These are phyloP conservation scores for Anarsia innoxiella DNA, from an alignment of 2,888 invertebrate genomes.

Conservation along the genomic window DNA sequence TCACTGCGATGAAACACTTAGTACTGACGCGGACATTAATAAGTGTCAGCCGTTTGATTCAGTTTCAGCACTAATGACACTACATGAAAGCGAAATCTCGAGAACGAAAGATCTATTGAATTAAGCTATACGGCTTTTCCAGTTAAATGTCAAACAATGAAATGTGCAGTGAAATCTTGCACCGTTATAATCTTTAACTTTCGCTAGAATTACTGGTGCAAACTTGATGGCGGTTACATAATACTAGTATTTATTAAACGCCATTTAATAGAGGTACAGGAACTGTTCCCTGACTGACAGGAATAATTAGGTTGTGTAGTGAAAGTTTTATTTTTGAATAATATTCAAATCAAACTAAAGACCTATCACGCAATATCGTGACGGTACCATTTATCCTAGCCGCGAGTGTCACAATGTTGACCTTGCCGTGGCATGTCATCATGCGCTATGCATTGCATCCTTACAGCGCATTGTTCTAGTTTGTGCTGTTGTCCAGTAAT, in stretches of 20 bases:
- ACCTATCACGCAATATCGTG: constrained; percentile 35
- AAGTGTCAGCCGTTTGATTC: constrained; percentile 18
- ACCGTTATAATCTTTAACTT: no score
- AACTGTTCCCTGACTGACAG: no score
- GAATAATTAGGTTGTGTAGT: no score
- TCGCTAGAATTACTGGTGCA: background rate
- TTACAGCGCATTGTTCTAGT: constrained; percentile 26
- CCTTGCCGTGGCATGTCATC: constrained; percentile 33
- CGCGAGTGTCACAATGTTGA: constrained; percentile 26
- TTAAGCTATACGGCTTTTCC: no score
- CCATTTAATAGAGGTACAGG: background rate
- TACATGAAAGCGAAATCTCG: constrained; percentile 7
- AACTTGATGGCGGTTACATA: no score
- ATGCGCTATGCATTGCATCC: constrained; percentile 37
- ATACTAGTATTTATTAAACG: no score
- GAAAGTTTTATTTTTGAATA: background rate
- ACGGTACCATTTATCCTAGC: constrained; percentile 30
- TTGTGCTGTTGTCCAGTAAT: constrained; percentile 40
- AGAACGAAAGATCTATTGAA: no score
- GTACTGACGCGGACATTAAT: constrained; percentile 41
- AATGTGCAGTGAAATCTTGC: no score
- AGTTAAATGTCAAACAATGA: no score
- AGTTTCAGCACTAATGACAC: constrained; percentile 6
- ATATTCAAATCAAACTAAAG: background rate
- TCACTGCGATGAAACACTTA: constrained; percentile 36